Base-by-base conservation (phyloP, 2,797 vertebrate genomes). In the Scolopax rusticola region DNA sequence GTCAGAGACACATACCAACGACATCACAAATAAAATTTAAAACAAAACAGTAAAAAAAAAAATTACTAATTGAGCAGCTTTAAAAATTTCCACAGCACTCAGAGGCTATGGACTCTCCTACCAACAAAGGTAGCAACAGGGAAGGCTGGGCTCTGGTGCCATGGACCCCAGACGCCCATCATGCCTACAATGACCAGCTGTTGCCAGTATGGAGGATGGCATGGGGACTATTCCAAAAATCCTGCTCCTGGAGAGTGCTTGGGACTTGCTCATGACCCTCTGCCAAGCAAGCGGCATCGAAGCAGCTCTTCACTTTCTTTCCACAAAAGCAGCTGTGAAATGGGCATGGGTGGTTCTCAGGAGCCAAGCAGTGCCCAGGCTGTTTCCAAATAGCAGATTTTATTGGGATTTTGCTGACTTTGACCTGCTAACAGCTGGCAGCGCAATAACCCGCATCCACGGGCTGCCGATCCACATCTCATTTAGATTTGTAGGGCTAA, bases 311-410 rank as follows among this genome's bases (percentile, higher is more conserved):
- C 4, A 0, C 12, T 45, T 13, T 51, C 68, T 33, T 28, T 81
- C 57, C 74, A 50, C 41, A 75, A 84, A 78, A 0, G 0, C 40
- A 32, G 56, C 63, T 56, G 38, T n/a, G 63, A 70, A 87, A 75
- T 2, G 15, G 78, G 71, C 43, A 79, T 0, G 1, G 45, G 25
- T 0, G 0, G 80, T 36, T 76, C 59, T 50, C 20, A 9, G 1
- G 19, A 69, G 40, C 53, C 53, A 15, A 3, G 69, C 2, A 1
- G 12, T 11, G 12, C 59, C 56, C 11, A 13, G 1, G 1, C 4
- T 0, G 0, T 10, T 83, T 59, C 48, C 36, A 30, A 40, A 75
- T 0, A 71, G 18, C n/a, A 53, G 20, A 47, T 47, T 47, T 47
- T 47, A 47, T 47, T 47, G 45, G 40, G 21, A 8, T 48, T 90